A percentile compares a stretch with the other conserved stretches of the same genome.
These are phyloP conservation scores for Aspiorhynchus laticeps DNA, from an alignment of 2,113 vertebrate genomes.

Conservation along the genomic window DNA sequence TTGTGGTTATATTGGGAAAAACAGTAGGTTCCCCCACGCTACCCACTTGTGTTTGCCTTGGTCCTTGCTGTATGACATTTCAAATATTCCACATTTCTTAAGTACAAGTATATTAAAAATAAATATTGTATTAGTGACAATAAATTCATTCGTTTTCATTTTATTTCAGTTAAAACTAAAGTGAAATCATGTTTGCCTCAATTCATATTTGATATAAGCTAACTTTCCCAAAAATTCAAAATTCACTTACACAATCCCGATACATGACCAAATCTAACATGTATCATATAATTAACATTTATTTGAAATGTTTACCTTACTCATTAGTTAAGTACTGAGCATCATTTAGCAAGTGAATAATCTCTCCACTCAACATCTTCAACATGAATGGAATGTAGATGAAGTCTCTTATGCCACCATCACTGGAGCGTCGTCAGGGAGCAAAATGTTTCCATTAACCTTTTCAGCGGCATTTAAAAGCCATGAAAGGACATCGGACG, in stretches of 20 bases:
- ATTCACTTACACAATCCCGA: no score
- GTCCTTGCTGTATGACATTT: no score
- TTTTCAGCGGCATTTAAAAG: slow-evolving; percentile 25
- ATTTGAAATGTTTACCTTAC: background rate
- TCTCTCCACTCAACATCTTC: background rate
- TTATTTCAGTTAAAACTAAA: no score
- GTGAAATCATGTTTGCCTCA: no score
- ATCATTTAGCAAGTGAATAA: background rate
- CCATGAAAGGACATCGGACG: slow-evolving; percentile 14
- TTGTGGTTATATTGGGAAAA: no score
- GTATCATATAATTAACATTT: background rate
- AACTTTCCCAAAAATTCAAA: no score
- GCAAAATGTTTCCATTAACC: slow-evolving; percentile 38
- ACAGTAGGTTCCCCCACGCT: no score
- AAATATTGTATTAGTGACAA: background rate
- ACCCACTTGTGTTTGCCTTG: no score
- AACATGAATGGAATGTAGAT: slow-evolving; percentile 2
- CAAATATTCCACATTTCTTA: no score
- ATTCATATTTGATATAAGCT: no score
- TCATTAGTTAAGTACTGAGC: background rate
- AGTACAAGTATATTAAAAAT: no score
- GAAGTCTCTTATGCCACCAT: background rate
- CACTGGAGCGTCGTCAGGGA: background rate
- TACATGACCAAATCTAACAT: no score
- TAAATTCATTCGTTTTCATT: background rate